These are phyloP conservation scores for Empidonax traillii DNA, from an alignment of 2,113 vertebrate species.

Conservation along the genomic window DNA sequence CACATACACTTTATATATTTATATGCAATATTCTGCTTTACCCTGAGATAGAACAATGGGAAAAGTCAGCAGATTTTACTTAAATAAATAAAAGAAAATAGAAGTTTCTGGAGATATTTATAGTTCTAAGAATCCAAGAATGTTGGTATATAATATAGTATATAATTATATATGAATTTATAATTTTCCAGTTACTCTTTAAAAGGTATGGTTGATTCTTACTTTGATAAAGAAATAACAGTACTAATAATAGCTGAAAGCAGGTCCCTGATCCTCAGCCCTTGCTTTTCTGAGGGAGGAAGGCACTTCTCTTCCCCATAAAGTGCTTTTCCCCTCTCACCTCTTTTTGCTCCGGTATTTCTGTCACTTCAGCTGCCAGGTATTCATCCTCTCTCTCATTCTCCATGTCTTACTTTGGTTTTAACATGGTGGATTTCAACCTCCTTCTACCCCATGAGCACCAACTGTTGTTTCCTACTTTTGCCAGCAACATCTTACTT, in stretches of 20 bases:
- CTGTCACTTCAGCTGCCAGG: not conserved
- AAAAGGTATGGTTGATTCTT: not conserved
- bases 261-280: not conserved
- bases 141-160: not conserved
- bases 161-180: not conserved
- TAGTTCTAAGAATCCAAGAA: not conserved
- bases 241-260: not conserved
- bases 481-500: not conserved
- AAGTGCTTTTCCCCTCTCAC: not conserved
- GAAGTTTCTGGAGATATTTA: not conserved
- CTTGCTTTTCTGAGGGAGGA: not conserved
- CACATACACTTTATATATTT: not conserved
- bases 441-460: not conserved
- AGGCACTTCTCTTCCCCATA: not conserved
- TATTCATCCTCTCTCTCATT: not conserved
- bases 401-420: not conserved
- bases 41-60: not conserved
- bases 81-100: not conserved
- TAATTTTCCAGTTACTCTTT: not conserved
- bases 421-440: not conserved
- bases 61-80: not conserved
- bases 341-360: not conserved
- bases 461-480: not conserved
- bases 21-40: not conserved
- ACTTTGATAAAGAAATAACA: not conserved